Base-by-base conservation (phyloP, 2,797 vertebrate species). In the Esox lucius region DNA sequence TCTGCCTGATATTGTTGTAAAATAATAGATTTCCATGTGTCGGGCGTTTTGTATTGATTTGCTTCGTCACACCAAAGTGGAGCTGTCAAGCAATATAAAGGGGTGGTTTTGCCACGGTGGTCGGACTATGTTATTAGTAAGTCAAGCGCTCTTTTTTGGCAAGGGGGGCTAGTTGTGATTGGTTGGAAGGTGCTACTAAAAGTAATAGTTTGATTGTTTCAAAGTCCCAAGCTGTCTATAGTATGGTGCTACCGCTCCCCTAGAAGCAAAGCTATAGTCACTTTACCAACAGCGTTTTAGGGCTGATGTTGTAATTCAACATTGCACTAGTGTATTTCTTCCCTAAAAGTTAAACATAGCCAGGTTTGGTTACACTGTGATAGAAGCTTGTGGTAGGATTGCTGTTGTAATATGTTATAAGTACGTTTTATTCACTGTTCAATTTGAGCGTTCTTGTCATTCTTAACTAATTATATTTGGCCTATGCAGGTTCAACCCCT, bases 51-150 rank as follows among this genome's bases (percentile, higher is more conserved):
- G 48, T 31, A 74, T 70, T 62, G 64, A 70, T 68, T 62, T 56
- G 28, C 24, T 75, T 77, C 78, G 77, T 79, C 72, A 61, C 75
- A 71, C 73, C 66, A 70, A 59, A 59, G 64, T 48, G 66, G 75
- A 87, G 76, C 85, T 88, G 86, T 87, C 81, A 85, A 53, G 80
- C 84, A 79, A 79, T 86, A 81, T 46, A 83, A 85, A 77, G 66
- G 80, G 80, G 74, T 61, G 49, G 84, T 83, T 85, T 88, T 78
- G 86, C 85, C 83, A 86, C 75, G 86, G 82, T 81, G 0, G 78
- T 80, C 73, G 83, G 77, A 79, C 75, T 75, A 80, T 80, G 76
- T 88, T 73, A 80, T 86, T 86, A 81, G 77, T 76, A 71, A 78
- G 76, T 81, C 78, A 81, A 68, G 74, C 69, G 79, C 81, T 82